Evolutionary conservation across 2,888 invertebrate genomes (phyloP), one percentile per base, ranked within the genome.

Genomic region (Choreutis nemorana): DNA sequence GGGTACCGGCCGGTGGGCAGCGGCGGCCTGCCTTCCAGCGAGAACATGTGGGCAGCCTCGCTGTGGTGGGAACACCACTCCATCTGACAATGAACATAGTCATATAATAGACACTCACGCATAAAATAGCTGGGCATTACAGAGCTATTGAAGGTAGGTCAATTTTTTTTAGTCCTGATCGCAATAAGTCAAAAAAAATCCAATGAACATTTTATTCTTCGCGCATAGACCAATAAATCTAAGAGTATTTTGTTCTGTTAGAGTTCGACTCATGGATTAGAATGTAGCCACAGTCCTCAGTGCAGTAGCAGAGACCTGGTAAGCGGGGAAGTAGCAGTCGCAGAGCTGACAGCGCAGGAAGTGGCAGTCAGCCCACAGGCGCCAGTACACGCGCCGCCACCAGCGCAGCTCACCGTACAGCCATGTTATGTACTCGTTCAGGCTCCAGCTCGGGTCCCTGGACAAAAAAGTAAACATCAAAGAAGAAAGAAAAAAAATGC

Each of bases 311-410:
- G n/a, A n/a, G n/a, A 81, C 82, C 68, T 84, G 84, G 53, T 87
- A 86, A 1, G 86, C 83, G 0, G 91, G 89, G 53, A 91, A 92
- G 57, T 84, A 85, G 18, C 81, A 83, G 49, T 90, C 89, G 52
- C 94, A 95, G 2, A 84, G 82, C 26, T 85, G 83, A 52, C 97
- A 97, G 34, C 84, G 84, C 13, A 96, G 75, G 65, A 88, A 92
- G 65, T 97, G 96, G 39, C 93, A 88, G 48, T 90, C 89, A 0
- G 93, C 93, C 96, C 96, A 96, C 26, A 96, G 71, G 23, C 90
- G 83, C 97, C 97, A 97, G 67, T 96, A 97, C 2, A 95, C 93
- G 50, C 87, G 87, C 1, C 94, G 81, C 97, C 97, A 97, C 0
- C 89, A 87, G 38, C 91, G 89, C 33, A 94, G 73, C 50, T 91